phyloP scores from a whole-genome alignment of 1,140 invertebrate genomes.

The Amyelois transitella region DNA sequence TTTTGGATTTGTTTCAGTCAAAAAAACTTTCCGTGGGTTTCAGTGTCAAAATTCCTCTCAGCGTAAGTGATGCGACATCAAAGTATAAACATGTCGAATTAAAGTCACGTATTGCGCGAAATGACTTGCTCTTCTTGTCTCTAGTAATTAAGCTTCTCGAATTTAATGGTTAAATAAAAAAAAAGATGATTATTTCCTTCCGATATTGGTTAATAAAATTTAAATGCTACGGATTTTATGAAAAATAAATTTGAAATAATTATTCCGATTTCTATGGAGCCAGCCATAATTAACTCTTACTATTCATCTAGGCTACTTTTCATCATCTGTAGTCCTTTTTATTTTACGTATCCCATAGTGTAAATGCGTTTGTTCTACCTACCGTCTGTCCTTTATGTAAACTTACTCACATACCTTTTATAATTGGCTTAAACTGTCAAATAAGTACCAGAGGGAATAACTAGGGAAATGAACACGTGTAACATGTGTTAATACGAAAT shows the following conservation, averaged over 20 bases:
- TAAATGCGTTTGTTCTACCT: too few species aligned
- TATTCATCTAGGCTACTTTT: too few species aligned
- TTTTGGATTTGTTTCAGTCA: neutral
- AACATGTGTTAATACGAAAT: conserved; percentile 22
- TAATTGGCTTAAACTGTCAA: neutral
- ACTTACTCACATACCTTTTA: neutral
- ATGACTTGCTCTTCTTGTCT: neutral
- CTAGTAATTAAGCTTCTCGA: neutral
- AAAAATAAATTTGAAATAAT: too few species aligned
- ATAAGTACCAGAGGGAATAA: neutral
- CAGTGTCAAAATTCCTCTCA: neutral
- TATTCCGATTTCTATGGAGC: too few species aligned
- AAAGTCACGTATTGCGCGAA: neutral
- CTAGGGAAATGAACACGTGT: neutral
- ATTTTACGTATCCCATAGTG: too few species aligned
- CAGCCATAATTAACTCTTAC: too few species aligned
- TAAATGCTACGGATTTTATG: too few species aligned
- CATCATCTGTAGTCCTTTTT: too few species aligned
- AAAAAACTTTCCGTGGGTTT: neutral
- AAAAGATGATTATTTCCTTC: too few species aligned
- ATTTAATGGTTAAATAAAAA: too few species aligned
- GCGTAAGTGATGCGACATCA: neutral
- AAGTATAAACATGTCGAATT: neutral
- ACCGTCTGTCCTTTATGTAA: too few species aligned
- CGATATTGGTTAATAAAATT: too few species aligned